Conservation (phyloP, 1,140 invertebrate species). For the Diachasma alloeum region DNA sequence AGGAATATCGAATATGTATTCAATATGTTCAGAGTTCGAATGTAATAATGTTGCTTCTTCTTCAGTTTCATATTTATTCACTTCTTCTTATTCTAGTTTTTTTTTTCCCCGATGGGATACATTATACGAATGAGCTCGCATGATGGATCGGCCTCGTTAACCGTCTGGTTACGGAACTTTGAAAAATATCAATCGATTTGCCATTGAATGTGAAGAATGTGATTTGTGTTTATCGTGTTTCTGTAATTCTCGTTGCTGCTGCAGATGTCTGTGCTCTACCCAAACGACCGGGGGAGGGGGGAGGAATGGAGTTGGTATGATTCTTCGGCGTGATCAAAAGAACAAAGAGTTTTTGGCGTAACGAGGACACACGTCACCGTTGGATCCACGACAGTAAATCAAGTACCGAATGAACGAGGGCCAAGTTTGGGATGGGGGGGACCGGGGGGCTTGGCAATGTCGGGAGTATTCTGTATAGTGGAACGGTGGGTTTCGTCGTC, state of each 20-base stretch:
- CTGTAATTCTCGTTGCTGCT: neutral
- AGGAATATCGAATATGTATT: neutral
- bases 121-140: neutral
- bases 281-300: no score
- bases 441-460: constrained; percentile 19
- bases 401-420: constrained; percentile 13
- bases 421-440: neutral
- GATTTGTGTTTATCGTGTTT: neutral
- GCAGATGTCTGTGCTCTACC: neutral
- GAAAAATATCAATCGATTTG: constrained; percentile 2
- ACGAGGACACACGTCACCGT: constrained; percentile 30
- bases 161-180: neutral
- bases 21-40: neutral
- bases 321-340: constrained; percentile 23
- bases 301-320: neutral
- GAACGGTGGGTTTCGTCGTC: constrained; percentile 20
- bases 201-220: neutral
- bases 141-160: constrained; percentile 1
- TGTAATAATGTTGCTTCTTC: constrained; percentile 3
- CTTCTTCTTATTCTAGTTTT: neutral
- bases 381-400: constrained; percentile 22
- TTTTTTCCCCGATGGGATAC: neutral
- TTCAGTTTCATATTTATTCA: neutral
- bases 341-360: constrained; percentile 32
- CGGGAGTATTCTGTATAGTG: neutral